phyloP scores from a whole-genome alignment of 2,113 vertebrate genomes.

The Upupa epops region DNA sequence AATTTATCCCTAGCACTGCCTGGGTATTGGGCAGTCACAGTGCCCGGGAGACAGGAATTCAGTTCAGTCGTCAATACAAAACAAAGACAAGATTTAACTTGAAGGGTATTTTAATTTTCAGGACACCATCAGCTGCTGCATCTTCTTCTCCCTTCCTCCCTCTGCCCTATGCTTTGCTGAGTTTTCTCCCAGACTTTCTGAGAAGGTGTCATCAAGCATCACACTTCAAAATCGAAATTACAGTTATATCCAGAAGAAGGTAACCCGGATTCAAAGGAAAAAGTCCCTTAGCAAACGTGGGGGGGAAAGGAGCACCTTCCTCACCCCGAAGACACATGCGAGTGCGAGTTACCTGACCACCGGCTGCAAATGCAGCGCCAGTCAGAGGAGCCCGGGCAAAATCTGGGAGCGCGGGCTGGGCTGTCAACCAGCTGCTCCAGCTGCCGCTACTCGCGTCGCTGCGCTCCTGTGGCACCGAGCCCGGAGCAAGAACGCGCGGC shows the following conservation, averaged over 20 bases:
- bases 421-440: not conserved
- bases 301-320: not conserved
- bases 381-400: not conserved
- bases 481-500: not conserved
- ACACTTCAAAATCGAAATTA: not conserved
- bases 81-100: not conserved
- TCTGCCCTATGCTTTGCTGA: not conserved
- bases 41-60: not conserved
- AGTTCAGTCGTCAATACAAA: not conserved
- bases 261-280: not conserved
- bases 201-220: not conserved
- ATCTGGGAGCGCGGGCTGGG: not conserved
- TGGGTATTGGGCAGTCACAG: not conserved
- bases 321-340: fast-evolving
- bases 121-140: fast-evolving
- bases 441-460: fast-evolving
- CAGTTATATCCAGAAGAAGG: not conserved
- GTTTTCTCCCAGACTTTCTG: not conserved
- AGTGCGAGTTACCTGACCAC: no score
- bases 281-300: fast-evolving
- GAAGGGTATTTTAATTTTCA: not conserved
- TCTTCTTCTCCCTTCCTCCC: not conserved
- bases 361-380: not conserved
- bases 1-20: not conserved
- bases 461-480: not conserved